phyloP scores from a whole-genome alignment of 2,888 invertebrate genomes.

The Watsonalla cultraria region DNA sequence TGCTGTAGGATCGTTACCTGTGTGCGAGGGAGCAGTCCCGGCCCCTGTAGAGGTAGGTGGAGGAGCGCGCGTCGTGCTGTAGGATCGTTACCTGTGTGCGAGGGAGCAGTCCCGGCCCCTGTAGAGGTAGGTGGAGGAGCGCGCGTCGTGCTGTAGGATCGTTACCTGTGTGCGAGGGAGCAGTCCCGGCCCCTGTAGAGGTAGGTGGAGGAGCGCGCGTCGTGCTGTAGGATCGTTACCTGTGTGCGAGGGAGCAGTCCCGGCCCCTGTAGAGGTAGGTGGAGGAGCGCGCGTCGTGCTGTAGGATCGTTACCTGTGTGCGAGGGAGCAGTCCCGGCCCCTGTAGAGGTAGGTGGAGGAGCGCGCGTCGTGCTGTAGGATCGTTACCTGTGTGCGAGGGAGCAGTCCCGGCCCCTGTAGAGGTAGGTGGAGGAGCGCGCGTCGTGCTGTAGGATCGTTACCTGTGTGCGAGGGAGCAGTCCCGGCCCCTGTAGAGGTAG shows the following conservation, averaged over 20 bases:
- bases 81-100: no score
- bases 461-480: constrained; percentile 83
- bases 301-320: no score
- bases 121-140: constrained; percentile 80
- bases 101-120: constrained; percentile 86
- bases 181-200: constrained; percentile 87
- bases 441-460: no score
- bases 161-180: constrained; percentile 75
- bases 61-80: constrained; percentile 79
- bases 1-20: no score
- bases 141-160: constrained; percentile 81
- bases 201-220: constrained; percentile 79
- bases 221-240: no score
- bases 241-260: constrained; percentile 84
- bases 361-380: constrained; percentile 80
- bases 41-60: constrained; percentile 83
- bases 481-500: constrained; percentile 85
- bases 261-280: constrained; percentile 84
- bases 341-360: constrained; percentile 81
- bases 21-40: constrained; percentile 84
- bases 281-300: constrained; percentile 79
- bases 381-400: no score
- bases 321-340: constrained; percentile 85
- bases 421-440: constrained; percentile 78
- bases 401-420: constrained; percentile 87